Evolutionary conservation across 2,888 invertebrate genomes (phyloP), one percentile per base, ranked within the genome.

Genomic region (Villa cingulata): DNA sequence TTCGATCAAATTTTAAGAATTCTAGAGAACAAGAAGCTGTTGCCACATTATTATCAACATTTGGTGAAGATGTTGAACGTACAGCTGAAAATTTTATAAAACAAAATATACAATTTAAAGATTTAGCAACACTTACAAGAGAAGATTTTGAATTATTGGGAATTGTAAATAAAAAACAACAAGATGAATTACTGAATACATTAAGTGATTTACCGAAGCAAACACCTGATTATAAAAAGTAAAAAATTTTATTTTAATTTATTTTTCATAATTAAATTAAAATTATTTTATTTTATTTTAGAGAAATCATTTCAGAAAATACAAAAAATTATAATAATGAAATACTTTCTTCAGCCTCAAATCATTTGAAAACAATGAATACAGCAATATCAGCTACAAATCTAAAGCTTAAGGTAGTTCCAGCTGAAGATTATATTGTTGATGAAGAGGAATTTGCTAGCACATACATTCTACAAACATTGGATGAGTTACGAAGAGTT

Each of bases 361-460:
- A 52, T 6, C 68, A 68, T 43, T 51, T 67, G 7, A 57, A 59
- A 38, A 56, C 57, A 10, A 55, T 68, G 57, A 59, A 61, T 15
- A 60, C 63, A 4, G 60, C 67, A 1, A 32, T 68, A 29, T 56
- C 62, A 0, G 62, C 60, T 16, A 62, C 66, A 17, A 61, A 66
- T 42, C 62, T 67, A 41, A 68, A 67, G 53, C 49, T 68, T 20
- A 56, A 60, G 46, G 53, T 66, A 10, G 57, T 56, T 52, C 62
- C 62, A 5, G 58, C 63, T 1, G 62, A 63, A 12, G 68, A 68
- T 56, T 57, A 64, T n/a, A 48, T 67, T 7, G 56, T 68, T 1
- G 66, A 64, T 5, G 66, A 67, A 14, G 65, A 62, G 18, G 56
- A 58, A n/a, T 68, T 62, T 51, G 67, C 67, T 1, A 68, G 68